Evolutionary conservation across 2,113 vertebrate species (phyloP).

Genomic region (Xiphorhynchus elegans): DNA sequence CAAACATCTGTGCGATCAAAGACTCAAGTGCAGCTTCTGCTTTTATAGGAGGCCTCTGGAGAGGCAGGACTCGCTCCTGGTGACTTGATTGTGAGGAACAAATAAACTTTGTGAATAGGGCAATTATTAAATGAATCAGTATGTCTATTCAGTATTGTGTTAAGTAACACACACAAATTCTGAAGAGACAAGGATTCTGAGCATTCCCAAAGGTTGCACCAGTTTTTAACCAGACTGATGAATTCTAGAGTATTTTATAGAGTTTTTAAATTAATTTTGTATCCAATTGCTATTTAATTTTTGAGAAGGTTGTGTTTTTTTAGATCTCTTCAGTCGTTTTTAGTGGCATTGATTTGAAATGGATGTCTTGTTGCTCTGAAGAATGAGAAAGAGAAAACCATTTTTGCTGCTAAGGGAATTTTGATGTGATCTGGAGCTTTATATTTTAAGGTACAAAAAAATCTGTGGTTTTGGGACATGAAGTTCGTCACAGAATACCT

Average conservation of each 20-base stretch:
- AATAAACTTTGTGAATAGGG: not conserved
- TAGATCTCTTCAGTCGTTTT: not conserved
- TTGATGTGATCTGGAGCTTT: not conserved
- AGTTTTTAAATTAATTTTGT: not conserved
- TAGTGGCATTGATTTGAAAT: not conserved
- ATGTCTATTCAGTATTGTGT: not conserved
- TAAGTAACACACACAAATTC: not conserved
- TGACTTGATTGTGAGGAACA: not conserved
- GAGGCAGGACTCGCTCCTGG: not conserved
- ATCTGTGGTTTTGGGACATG: not conserved
- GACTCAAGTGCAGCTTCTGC: not conserved
- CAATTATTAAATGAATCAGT: not conserved
- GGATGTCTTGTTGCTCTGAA: not conserved
- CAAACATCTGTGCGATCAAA: not conserved
- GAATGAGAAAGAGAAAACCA: not conserved
- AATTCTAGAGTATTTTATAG: not conserved
- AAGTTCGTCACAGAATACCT: not conserved
- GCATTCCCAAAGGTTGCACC: not conserved
- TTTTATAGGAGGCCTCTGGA: conserved; percentile 18
- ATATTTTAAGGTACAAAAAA: not conserved
- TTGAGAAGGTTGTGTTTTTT: not conserved
- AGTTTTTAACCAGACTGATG: not conserved
- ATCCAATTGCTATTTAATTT: not conserved
- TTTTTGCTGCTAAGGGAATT: not conserved
- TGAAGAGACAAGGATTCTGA: not conserved